Percentiles rank a stretch among this genome's conserved stretches.
Evolutionary conservation across 2,888 invertebrate genomes (phyloP).

Genomic region (Polyploca ridens): DNA sequence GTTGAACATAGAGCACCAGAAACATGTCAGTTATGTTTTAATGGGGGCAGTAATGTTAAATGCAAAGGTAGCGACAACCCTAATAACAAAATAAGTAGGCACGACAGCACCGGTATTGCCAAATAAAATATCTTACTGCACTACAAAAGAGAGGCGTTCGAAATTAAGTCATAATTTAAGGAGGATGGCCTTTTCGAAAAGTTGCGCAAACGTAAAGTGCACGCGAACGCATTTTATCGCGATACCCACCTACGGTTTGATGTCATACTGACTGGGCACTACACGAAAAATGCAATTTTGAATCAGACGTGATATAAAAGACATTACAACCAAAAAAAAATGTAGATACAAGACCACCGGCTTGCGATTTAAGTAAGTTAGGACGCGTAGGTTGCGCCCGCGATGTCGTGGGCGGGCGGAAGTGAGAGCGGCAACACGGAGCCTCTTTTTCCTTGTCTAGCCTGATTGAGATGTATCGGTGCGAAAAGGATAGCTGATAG

Average conservation of each 20-base stretch:
- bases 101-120: conserved; percentile 62
- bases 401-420: conserved; percentile 79
- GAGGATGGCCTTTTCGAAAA: conserved; percentile 72
- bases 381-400: conserved; percentile 72
- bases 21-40: neutral
- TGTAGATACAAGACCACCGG: conserved; percentile 66
- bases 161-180: conserved; percentile 81
- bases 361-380: conserved; percentile 74
- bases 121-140: conserved; percentile 61
- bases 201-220: conserved; percentile 60
- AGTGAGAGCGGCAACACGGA: conserved; percentile 77
- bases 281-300: conserved; percentile 34
- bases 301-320: conserved; percentile 41
- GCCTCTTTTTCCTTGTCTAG: conserved; percentile 71
- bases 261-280: conserved; percentile 59
- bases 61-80: conserved; percentile 45
- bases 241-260: conserved; percentile 72
- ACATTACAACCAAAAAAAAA: conserved; percentile 50
- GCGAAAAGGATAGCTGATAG: conserved; percentile 57
- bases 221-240: conserved; percentile 65
- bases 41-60: conserved; percentile 21
- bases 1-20: neutral
- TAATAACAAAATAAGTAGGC: conserved; percentile 51
- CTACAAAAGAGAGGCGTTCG: conserved; percentile 65
- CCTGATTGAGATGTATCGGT: conserved; percentile 50